Base-by-base conservation (phyloP, 2,888 invertebrate genomes). In the Amphipyra berbera region DNA sequence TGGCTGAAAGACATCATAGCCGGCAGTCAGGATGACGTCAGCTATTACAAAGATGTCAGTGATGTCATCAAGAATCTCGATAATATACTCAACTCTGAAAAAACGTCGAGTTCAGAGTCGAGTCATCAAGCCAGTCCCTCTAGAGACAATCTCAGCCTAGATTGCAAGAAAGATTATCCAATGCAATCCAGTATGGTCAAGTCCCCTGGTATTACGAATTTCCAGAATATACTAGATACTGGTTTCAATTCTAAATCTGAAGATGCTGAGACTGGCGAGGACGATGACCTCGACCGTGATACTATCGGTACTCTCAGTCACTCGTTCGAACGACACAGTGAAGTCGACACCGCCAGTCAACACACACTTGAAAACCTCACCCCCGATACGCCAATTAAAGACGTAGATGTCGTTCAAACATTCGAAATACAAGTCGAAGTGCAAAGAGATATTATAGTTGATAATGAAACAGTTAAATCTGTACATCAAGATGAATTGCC, bases 61-160 rank as follows among this genome's bases (percentile, higher is more conserved):
- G 96, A 96, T 78, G 96, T 96, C 10, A 96, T 96, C 40, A 95
- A 96, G 83, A 96, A 96, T 87, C 92, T 96, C 76, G 96, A 96
- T 88, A 96, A 96, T 78, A 96, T 96, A 61, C 87, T 96, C 47
- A 96, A 96, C 61, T 94, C 95, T 0, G 96, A 96, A 82, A 96
- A 95, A 79, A 95, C 95, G 1, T 96, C 95, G 6, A 95, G 95
- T 81, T 95, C 95, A 0, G 96, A 95, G 76, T 96, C 96, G 7
- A 95, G 95, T 70, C 95, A 95, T 67, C 95, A 95, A 67, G 95
- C 95, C 35, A 95, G 95, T 75, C 95, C 95, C 3, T 94, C 93
- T 10, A 89, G 95, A 63, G 95, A 95, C 73, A 92, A 92, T 66
- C 79, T 94, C 35, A 94, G 92, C 66, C 85, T 95, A 55, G 94